Evolutionary conservation across 2,113 vertebrate species (phyloP).

Genomic region (Tragelaphus strepsiceros): DNA sequence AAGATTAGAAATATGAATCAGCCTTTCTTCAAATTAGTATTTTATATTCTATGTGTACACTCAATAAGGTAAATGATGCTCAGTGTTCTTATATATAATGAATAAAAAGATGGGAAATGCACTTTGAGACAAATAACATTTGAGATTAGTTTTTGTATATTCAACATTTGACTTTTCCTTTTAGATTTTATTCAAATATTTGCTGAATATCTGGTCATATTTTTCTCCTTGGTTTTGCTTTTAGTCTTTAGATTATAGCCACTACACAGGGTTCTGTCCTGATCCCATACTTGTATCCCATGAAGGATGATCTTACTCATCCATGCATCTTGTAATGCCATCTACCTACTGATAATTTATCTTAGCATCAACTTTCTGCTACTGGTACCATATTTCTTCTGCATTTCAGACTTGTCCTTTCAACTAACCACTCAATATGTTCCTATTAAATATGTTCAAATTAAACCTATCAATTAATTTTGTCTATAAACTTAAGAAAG

Average conservation of each 20-base stretch:
- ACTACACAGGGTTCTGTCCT: not conserved
- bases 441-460: not conserved
- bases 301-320: not conserved
- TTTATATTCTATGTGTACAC: not conserved
- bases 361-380: not conserved
- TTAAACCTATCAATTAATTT: not conserved
- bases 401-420: not conserved
- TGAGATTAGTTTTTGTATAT: not conserved
- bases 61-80: not conserved
- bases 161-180: not conserved
- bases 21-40: not conserved
- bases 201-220: not conserved
- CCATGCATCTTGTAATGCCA: not conserved
- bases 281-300: not conserved
- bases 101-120: not conserved
- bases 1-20: not conserved
- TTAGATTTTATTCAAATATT: not conserved
- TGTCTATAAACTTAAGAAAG: not conserved
- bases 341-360: not conserved
- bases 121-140: not conserved
- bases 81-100: not conserved
- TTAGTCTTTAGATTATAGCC: not conserved
- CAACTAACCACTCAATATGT: not conserved
- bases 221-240: not conserved
- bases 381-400: not conserved